phyloP scores from a whole-genome alignment of 1,140 invertebrate species.

The Drosophila lowei region DNA sequence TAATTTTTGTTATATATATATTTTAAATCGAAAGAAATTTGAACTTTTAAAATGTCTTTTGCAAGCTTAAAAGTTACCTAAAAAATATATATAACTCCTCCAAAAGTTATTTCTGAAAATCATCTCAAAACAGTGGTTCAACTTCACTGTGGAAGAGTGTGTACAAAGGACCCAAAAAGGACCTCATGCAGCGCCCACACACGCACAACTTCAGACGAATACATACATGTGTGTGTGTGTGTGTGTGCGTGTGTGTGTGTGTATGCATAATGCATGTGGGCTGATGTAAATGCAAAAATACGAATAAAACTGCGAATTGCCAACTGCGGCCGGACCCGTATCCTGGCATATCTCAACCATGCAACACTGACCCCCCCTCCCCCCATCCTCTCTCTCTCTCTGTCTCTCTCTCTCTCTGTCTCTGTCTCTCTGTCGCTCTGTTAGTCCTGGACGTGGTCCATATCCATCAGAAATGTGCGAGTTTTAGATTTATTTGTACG shows the following conservation, averaged over 20 bases:
- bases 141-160: neutral
- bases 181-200: neutral
- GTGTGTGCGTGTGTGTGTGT: slow-evolving; percentile 4
- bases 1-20: no score
- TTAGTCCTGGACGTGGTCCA: slow-evolving; percentile 3
- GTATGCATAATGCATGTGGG: slow-evolving; percentile 77
- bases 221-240: neutral
- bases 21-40: no score
- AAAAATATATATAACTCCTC: no score
- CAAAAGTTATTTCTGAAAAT: no score
- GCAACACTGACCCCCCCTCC: neutral
- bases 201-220: slow-evolving; percentile 8
- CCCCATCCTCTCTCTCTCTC: neutral
- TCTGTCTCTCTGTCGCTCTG: no score
- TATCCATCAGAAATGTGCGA: slow-evolving; percentile 75
- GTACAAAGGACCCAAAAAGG: slow-evolving; percentile 11
- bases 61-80: no score
- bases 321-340: slow-evolving; percentile 70
- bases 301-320: slow-evolving; percentile 66
- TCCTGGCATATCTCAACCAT: slow-evolving; percentile 24
- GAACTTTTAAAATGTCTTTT: no score
- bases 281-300: slow-evolving; percentile 75
- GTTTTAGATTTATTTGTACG: slow-evolving; percentile 77
- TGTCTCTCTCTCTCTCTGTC: neutral
- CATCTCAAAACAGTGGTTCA: no score